Base-by-base conservation (phyloP, 2,797 vertebrate genomes). In the Thripadectes ignobilis region DNA sequence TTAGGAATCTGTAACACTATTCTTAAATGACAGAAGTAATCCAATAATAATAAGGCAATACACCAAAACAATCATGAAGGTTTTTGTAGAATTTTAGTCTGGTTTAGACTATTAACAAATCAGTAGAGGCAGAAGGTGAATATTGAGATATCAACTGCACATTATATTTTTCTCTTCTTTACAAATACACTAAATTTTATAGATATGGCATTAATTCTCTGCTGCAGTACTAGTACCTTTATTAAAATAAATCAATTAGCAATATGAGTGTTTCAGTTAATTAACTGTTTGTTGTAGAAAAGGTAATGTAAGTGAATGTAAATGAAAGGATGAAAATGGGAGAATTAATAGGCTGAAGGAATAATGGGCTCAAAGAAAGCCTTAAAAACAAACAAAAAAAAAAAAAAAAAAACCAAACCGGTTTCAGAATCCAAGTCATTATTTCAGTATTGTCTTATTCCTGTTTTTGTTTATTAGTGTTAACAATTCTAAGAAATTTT, bases 61-160 rank as follows among this genome's bases (percentile, higher is more conserved):
- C 10, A 62, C 17, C 10, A 75, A 75, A 85, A 59, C 0, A 36
- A 27, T 19, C 8, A 39, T 12, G 6, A 72, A 34, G 1, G 0
- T n/a, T 79, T 83, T 65, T 52, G 16, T 23, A 69, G 6, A 12
- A 68, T 68, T 26, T 57, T 45, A 63, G 6, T 67, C 48, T 79
- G 11, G 7, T 71, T 54, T 77, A 68, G 13, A 7, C 12, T 54
- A 14, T 21, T 61, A 77, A 54, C 14, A 3, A 52, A 14, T 26
- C 14, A 46, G 10, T 30, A 75, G 17, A 61, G 4, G 10, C n/a
- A 81, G 27, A 6, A 81, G 7, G 3, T 30, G 7, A 85, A 45
- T 45, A 39, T 29, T 51, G 57, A 65, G 9, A n/a, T 32, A 68
- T 38, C 3, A 66, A 12, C 3, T 24, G 9, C 29, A 61, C 1